Percentiles rank a stretch among this genome's conserved stretches.
Evolutionary conservation across 2,113 vertebrate species (phyloP).

Genomic region (Myiozetetes cayanensis): DNA sequence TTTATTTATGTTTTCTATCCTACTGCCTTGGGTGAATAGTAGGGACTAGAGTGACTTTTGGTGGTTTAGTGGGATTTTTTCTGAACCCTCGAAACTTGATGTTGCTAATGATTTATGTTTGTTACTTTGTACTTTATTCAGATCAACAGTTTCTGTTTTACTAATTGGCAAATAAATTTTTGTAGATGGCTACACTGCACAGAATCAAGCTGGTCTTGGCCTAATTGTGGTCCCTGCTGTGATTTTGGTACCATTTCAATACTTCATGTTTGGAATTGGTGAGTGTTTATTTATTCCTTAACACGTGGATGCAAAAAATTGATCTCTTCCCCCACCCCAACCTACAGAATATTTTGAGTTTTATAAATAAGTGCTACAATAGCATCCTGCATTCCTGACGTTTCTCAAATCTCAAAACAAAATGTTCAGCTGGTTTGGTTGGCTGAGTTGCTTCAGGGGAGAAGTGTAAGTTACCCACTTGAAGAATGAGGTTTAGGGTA

Average conservation of each 20-base stretch:
- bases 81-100: background rate
- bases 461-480: background rate
- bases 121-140: background rate
- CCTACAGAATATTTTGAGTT: background rate
- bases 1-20: background rate
- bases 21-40: background rate
- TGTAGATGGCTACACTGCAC: constrained; percentile 65
- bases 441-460: background rate
- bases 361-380: background rate
- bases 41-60: background rate
- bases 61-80: background rate
- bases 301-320: background rate
- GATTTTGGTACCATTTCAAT: constrained; percentile 66
- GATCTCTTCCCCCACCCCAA: background rate
- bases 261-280: constrained; percentile 69
- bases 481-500: background rate
- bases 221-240: constrained; percentile 66
- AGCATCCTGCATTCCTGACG: background rate
- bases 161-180: background rate
- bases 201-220: constrained; percentile 67
- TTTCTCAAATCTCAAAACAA: background rate
- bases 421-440: background rate
- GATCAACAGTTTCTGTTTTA: background rate
- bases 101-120: background rate
- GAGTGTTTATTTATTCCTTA: constrained; percentile 42